Conservation (phyloP, 2,888 invertebrate genomes). For the Rhingia rostrata region DNA sequence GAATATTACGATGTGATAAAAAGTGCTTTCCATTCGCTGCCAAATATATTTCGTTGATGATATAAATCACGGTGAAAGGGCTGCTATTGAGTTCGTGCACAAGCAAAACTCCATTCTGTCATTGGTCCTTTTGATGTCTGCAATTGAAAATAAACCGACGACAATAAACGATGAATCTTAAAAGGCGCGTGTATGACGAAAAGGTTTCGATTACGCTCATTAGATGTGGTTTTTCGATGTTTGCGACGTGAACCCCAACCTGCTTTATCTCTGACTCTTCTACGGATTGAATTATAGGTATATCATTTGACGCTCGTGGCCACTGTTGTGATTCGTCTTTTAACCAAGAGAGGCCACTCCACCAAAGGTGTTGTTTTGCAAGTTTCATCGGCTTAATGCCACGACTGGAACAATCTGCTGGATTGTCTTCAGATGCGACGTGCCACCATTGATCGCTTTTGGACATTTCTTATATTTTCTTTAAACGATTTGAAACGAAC, state of each 20-base stretch:
- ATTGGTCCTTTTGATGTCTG: background rate
- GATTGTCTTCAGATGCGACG: conserved; percentile 19
- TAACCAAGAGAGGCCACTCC: conserved; percentile 36
- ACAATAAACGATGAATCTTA: conserved; percentile 1
- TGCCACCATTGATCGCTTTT: conserved; percentile 36
- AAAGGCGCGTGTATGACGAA: background rate
- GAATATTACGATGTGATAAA: background rate
- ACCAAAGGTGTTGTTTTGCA: conserved; percentile 10
- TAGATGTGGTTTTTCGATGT: background rate
- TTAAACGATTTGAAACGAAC: conserved; percentile 37
- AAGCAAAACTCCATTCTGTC: background rate
- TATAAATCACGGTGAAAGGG: background rate
- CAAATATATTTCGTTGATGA: background rate
- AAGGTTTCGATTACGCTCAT: background rate
- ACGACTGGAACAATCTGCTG: conserved; percentile 34
- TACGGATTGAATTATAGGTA: background rate
- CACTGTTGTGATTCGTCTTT: conserved; percentile 4
- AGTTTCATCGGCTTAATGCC: conserved; percentile 21
- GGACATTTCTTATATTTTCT: conserved; percentile 11
- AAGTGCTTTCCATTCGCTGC: background rate
- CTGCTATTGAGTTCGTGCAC: background rate
- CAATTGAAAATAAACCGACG: conserved; percentile 18
- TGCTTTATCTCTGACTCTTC: background rate
- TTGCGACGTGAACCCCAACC: background rate
- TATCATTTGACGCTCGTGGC: conserved; percentile 14